Percentiles rank a stretch among this genome's conserved stretches.
Conservation (phyloP, 2,113 vertebrate genomes). For the Xerus inauris region DNA sequence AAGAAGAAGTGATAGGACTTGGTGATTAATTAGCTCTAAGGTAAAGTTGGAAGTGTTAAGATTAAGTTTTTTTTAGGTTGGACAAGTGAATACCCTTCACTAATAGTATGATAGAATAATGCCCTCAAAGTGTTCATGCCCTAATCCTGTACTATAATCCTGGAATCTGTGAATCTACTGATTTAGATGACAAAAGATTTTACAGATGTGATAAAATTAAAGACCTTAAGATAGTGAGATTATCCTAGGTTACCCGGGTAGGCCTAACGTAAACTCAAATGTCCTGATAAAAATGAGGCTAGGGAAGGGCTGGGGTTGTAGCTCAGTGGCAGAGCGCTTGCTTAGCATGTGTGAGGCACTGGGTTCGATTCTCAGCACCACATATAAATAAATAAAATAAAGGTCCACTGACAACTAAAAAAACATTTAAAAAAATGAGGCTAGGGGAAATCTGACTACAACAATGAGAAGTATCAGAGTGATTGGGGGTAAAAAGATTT, state of each 20-base stretch:
- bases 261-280: not conserved
- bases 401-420: too few relatives aligned
- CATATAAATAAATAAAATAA: too few relatives aligned
- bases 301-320: too few relatives aligned
- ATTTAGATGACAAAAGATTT: not conserved
- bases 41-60: not conserved
- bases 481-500: not conserved
- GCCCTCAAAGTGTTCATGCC: not conserved
- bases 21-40: not conserved
- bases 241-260: not conserved
- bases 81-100: not conserved
- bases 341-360: too few relatives aligned
- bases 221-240: not conserved
- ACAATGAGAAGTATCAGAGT: not conserved
- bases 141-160: not conserved
- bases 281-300: not conserved
- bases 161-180: not conserved
- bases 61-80: constrained; percentile 17
- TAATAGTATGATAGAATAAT: not conserved
- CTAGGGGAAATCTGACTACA: not conserved
- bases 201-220: not conserved
- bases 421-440: not conserved
- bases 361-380: too few relatives aligned
- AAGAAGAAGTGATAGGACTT: not conserved
- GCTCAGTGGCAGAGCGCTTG: too few relatives aligned